Base-by-base conservation (phyloP, 2,113 vertebrate genomes). In the Pomatorhinus ruficollis region DNA sequence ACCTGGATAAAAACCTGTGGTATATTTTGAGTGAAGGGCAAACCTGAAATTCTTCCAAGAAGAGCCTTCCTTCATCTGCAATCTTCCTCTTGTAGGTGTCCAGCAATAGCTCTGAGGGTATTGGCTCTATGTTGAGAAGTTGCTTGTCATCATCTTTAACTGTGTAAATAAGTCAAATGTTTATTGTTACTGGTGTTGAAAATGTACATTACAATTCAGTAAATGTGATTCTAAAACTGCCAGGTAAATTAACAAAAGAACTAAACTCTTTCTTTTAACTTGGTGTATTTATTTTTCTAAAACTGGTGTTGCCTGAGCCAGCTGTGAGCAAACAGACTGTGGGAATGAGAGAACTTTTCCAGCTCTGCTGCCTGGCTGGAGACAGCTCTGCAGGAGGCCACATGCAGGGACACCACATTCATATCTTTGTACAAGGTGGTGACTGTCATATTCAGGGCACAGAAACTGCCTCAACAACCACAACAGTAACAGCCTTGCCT, bases 21-120 rank as follows among this genome's bases (percentile, higher is more conserved):
- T 16, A 11, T 35, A 20, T 39, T 66, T 54, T 52, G 16, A 82
- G 39, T 15, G 12, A 53, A 40, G 10, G 35, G 63, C 97, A 72
- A 83, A 99, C 99, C 99, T 99, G 99, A 98, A 99, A 99, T 97
- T 99, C 99, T 69, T 98, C 99, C 97, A 99, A 97, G 89, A 99
- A 99, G 54, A 99, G 98, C 65, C 99, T 98, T 27, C 98, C 99
- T 69, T 99, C 99, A 53, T 99, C 99, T 22, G 99, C 99, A 2
- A 99, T 98, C 92, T 99, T 99, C 85, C 96, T 99, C 95, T 98
- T 99, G 74, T 99, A 99, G 0, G 97, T 95, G 8, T 99, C 99
- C 87, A 99, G 91, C 89, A 99, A 96, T 3, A 91, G 14, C 1
- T 99, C 99, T 0, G 98, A 98, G 42, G 96, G 96, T n/a, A 99